Evolutionary conservation across 2,797 vertebrate genomes (phyloP), one percentile per base, ranked within the genome.

Genomic region (Sebastes taczanowskii): DNA sequence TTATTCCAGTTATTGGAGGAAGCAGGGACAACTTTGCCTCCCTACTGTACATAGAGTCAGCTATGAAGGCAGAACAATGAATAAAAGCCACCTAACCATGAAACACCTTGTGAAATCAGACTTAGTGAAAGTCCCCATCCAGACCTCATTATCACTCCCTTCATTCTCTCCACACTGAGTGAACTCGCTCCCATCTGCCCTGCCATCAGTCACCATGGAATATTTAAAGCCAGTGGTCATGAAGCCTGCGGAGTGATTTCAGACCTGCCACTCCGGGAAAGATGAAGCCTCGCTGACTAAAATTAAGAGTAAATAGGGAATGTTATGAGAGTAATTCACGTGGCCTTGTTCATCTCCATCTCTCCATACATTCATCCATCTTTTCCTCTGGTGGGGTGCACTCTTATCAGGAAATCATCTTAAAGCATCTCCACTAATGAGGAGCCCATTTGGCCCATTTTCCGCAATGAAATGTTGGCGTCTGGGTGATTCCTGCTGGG

Each of bases 131-230:
- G 78, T 49, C 60, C 34, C 35, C 55, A 58, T 60, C 72, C 79
- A 63, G 81, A 82, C 58, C 74, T 91, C 86, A 14, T 49, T 81
- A 14, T 49, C 74, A 87, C 77, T 66, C 34, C 68, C 72, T 63
- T 64, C 71, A 69, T 66, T 70, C 81, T 63, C 58, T 16, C 55
- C 77, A 73, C 52, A 23, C 76, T 18, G 72, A 78, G 59, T 1
- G 5, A 79, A 25, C 78, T 25, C 13, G 0, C 77, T 86, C 78
- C 88, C 90, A 86, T 90, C 85, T 85, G 76, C 71, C 42, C 46
- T 3, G 52, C 84, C 90, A 90, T 92, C 92, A 84, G 81, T 92
- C 89, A 86, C 80, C 64, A 76, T 83, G 81, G 83, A 90, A 89
- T 93, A 92, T 93, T 88, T 89, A 89, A 88, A 90, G 72, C 69